Evolutionary conservation across 2,888 invertebrate species (phyloP).

Genomic region (Serripes groenlandicus): DNA sequence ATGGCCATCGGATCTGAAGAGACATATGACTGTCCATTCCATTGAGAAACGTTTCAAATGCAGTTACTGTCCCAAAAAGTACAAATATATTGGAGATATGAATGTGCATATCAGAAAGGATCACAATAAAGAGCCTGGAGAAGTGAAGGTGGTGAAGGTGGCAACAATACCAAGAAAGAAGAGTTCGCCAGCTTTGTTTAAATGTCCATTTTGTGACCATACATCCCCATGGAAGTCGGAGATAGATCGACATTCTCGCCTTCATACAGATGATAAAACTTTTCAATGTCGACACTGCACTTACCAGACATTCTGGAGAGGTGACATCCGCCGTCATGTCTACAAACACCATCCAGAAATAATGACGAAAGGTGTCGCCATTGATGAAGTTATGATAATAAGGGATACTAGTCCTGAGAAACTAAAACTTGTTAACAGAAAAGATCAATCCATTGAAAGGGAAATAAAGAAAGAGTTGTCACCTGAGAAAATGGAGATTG

Average conservation of each 20-base stretch:
- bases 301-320: conserved; percentile 87
- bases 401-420: conserved; percentile 26
- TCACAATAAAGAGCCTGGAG: conserved; percentile 88
- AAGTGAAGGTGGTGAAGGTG: conserved; percentile 73
- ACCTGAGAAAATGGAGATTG: conserved; percentile 13
- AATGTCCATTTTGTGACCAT: conserved; percentile 90
- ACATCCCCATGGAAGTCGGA: conserved; percentile 87
- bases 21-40: conserved; percentile 85
- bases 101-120: conserved; percentile 91
- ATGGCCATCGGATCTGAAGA: conserved; percentile 85
- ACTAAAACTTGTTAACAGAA: background rate
- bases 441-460: background rate
- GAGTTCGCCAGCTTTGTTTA: conserved; percentile 86
- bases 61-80: conserved; percentile 90
- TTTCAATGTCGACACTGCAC: conserved; percentile 87
- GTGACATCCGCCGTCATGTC: conserved; percentile 87
- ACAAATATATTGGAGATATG: conserved; percentile 91
- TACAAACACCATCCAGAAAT: conserved; percentile 86
- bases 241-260: conserved; percentile 87
- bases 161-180: conserved; percentile 74
- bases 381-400: conserved; percentile 74
- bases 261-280: conserved; percentile 86
- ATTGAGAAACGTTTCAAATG: conserved; percentile 85
- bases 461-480: conserved; percentile 5
- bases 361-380: conserved; percentile 72